These are phyloP conservation scores for Archips xylosteana DNA, from an alignment of 2,888 invertebrate species.

Conservation along the genomic window DNA sequence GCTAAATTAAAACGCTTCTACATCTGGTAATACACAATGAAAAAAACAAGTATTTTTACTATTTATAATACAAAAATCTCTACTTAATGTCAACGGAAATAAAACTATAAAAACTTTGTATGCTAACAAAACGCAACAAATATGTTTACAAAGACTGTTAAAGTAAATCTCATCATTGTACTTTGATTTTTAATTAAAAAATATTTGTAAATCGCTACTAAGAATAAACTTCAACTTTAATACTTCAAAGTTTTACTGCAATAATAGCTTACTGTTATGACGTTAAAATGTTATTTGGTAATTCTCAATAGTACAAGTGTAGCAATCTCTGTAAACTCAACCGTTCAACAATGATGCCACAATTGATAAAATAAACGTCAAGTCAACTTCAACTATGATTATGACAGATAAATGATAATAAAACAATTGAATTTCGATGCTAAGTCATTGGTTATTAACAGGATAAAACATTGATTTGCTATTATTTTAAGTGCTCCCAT, in stretches of 20 bases:
- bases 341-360: background rate
- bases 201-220: background rate
- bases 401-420: conserved; percentile 15
- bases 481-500: background rate
- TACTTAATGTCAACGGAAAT: too few species aligned
- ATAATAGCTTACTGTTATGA: too few species aligned
- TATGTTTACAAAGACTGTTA: background rate
- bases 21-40: too few species aligned
- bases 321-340: background rate
- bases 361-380: background rate
- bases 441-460: background rate
- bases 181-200: background rate
- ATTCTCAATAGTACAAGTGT: background rate
- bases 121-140: background rate
- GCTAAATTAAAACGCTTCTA: too few species aligned
- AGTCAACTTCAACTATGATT: too few species aligned
- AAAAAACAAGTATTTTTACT: too few species aligned
- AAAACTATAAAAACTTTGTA: background rate
- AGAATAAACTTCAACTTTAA: too few species aligned
- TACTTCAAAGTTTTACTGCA: too few species aligned
- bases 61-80: too few species aligned
- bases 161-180: background rate
- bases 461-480: background rate
- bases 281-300: background rate
- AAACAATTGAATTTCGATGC: background rate